These are phyloP conservation scores for Champsocephalus gunnari DNA, from an alignment of 2,797 vertebrate species.

Conservation along the genomic window DNA sequence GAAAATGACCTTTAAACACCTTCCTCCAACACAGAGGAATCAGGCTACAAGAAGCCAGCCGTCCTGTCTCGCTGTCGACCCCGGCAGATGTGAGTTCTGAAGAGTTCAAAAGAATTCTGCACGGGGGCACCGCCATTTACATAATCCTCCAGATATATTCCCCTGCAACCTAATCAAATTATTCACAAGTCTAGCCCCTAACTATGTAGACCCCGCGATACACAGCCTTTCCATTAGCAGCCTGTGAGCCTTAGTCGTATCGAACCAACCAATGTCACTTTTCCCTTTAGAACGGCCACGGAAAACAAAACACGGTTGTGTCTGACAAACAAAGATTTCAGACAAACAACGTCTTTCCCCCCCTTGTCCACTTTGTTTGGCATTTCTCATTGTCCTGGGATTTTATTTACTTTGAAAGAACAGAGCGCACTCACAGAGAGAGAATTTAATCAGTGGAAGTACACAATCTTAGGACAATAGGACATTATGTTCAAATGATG, in stretches of 20 bases:
- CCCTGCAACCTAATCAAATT: conserved; percentile 91
- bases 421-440: conserved; percentile 63
- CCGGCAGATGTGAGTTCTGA: conserved; percentile 90
- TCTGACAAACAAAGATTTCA: conserved; percentile 82
- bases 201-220: conserved; percentile 84
- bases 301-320: conserved; percentile 77
- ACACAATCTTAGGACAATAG: conserved; percentile 76
- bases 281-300: conserved; percentile 81
- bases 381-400: conserved; percentile 77
- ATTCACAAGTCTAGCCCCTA: conserved; percentile 90
- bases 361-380: conserved; percentile 78
- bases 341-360: conserved; percentile 68
- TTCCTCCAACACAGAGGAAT: conserved; percentile 82
- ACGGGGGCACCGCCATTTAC: conserved; percentile 88
- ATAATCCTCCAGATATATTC: conserved; percentile 92
- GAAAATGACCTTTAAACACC: conserved; percentile 88
- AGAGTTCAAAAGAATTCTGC: conserved; percentile 91
- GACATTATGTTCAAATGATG: conserved; percentile 73
- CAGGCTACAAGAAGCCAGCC: conserved; percentile 81
- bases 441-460: conserved; percentile 74
- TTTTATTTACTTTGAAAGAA: conserved; percentile 79
- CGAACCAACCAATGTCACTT: conserved; percentile 87
- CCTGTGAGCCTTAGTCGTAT: conserved; percentile 82
- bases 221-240: conserved; percentile 84
- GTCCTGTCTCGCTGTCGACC: conserved; percentile 88